These are phyloP conservation scores for Hydractinia symbiolongicarpus DNA, from an alignment of 30 jellyfish, hydroid and myxozoan genomes.

Conservation along the genomic window DNA sequence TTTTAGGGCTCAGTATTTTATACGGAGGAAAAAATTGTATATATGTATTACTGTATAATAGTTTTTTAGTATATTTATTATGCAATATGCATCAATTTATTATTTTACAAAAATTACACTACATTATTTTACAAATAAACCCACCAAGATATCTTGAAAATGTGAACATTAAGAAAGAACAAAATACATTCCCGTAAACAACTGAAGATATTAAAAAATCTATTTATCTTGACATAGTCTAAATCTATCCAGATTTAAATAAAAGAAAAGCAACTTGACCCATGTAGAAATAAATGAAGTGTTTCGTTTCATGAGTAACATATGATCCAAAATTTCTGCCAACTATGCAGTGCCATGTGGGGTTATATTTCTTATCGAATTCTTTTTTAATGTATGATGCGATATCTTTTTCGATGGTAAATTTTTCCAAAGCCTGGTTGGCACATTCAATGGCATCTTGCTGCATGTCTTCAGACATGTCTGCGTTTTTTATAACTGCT, in stretches of 20 bases:
- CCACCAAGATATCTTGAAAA: too few species aligned
- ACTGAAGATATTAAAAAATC: too few species aligned
- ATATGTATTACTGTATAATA: too few species aligned
- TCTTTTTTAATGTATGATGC: constrained; percentile 94
- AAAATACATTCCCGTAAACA: too few species aligned
- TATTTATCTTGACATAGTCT: too few species aligned
- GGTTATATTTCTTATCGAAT: constrained; percentile 95
- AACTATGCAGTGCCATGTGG: constrained; percentile 99
- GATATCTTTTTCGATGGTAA: constrained; percentile 87
- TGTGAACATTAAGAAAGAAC: too few species aligned
- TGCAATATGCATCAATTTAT: too few species aligned
- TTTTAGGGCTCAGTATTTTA: too few species aligned
- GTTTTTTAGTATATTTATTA: too few species aligned
- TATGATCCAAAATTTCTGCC: constrained; percentile 99
- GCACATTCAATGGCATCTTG: constrained; percentile 97
- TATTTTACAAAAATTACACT: too few species aligned
- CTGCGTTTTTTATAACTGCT: constrained; percentile 97
- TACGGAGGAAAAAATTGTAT: too few species aligned
- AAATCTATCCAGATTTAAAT: constrained; percentile 76
- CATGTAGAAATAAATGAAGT: constrained; percentile 92
- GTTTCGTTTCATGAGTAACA: constrained; percentile 99
- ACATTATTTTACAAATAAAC: too few species aligned
- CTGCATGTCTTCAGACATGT: constrained; percentile 98
- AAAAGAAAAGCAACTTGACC: constrained; percentile 98
- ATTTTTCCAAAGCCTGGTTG: constrained; percentile 88